Evolutionary conservation across 2,113 vertebrate species (phyloP), one percentile per base, ranked within the genome.

Genomic region (Callocephalon fimbriatum): DNA sequence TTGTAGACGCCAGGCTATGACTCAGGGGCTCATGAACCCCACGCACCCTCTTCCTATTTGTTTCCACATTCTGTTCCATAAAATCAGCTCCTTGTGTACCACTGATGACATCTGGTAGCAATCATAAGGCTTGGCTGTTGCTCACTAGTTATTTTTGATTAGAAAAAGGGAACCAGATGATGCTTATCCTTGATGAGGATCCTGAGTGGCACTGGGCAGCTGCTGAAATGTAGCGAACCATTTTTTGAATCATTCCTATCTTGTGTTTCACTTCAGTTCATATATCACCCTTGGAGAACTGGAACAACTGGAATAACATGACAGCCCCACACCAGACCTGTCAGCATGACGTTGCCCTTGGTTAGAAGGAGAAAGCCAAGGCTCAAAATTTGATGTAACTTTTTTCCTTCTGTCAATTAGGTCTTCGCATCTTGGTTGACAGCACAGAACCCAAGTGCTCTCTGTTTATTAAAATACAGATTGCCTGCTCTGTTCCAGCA

Each of bases 1-100:
- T 73, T 70, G 20, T 11, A 82, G 88, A 58, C 68, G 47, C 62
- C 75, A 76, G 62, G 59, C 82, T 85, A 19, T 95, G 94, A 96
- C 76, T 96, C 73, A 91, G 44, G 67, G 73, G 59, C 78, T 85
- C 67, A 74, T 15, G 65, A 90, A 50, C 68, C 37, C 45, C 76
- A 84, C 50, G 77, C 59, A 45, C 54, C 25, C 68, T 70, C 61
- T 50, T 51, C 31, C 65, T 63, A 88, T 68, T 82, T 74, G 37
- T 88, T 93, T 94, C 75, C 9, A 7, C 78, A 68, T 51, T 80
- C 37, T 26, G 32, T 59, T 44, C 62, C 77, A 65, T 74, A 84
- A 53, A 91, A 82, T 47, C 13, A 5, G 58, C 47, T 88, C 65
- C 50, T 67, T 4, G 2, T 85, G 84, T 68, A 65, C 67, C 12